phyloP scores from a whole-genome alignment of 2,797 vertebrate genomes.

The Dipus sagitta region DNA sequence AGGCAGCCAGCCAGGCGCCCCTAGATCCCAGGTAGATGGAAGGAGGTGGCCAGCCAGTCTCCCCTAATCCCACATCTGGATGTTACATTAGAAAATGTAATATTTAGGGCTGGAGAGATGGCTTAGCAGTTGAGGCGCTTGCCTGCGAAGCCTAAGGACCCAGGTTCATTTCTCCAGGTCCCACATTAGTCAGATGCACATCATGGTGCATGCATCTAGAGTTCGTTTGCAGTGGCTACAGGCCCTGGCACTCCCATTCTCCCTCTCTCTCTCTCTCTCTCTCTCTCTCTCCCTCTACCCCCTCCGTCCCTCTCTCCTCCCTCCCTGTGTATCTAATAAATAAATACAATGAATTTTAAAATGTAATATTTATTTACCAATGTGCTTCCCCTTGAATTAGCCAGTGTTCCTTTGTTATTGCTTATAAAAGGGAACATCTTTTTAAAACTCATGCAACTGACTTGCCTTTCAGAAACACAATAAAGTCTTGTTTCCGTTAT shows the following conservation, averaged over 20 bases:
- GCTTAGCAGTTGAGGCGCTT: too few relatives aligned
- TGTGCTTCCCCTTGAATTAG: conserved; percentile 44
- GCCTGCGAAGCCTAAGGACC: too few relatives aligned
- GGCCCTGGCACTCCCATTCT: too few relatives aligned
- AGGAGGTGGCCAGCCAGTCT: not conserved
- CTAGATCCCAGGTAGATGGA: not conserved
- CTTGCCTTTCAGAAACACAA: conserved; percentile 42
- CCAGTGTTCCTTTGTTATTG: not conserved
- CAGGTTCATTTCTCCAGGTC: too few relatives aligned
- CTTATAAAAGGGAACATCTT: conserved; percentile 37
- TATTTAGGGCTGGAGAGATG: not conserved
- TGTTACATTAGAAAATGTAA: not conserved
- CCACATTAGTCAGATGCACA: too few relatives aligned
- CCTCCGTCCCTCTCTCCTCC: too few relatives aligned
- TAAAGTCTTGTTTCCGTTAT: conserved; percentile 34
- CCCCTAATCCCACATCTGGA: not conserved
- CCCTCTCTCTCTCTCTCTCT: too few relatives aligned
- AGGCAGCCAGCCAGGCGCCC: conserved; percentile 12
- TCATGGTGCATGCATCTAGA: too few relatives aligned
- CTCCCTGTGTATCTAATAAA: too few relatives aligned
- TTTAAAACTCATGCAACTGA: conserved; percentile 26
- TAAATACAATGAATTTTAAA: not conserved
- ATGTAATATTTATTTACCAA: conserved; percentile 28
- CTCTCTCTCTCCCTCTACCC: too few relatives aligned
- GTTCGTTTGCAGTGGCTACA: too few relatives aligned